Base-by-base conservation (phyloP, 2,113 vertebrate species). In the Hippoglossus stenolepis region DNA sequence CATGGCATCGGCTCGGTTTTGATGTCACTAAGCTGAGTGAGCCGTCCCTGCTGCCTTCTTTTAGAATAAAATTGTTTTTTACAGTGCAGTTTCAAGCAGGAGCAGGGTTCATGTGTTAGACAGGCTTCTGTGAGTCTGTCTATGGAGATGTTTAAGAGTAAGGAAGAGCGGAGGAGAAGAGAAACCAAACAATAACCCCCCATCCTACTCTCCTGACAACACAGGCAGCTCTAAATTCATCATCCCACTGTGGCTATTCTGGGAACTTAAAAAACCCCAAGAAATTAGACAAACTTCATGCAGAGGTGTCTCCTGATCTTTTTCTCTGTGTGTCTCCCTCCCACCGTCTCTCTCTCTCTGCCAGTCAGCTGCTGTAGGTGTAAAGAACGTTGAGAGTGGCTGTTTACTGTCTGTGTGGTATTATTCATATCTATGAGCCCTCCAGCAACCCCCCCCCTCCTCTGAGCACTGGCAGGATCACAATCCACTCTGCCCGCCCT, bases 311-410 rank as follows among this genome's bases (percentile, higher is more conserved):
- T 82, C 66, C 70, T 82, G 62, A 57, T 86, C 66, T 73, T 85
- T 66, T 75, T 43, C 57, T 70, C 26, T 73, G 15, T 77, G 43
- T 77, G 53, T 85, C 58, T 75, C 65, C 65, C 62, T 54, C 66
- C 63, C 76, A 65, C 68, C 47, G 57, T 65, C 74, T 49, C 11
- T 65, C 74, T 49, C 11, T 61, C 63, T 82, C 75, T 87, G 75
- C 75, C 85, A 84, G 66, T 89, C 87, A 47, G 75, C 72, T 77
- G 75, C 79, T 83, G 90, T 88, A 87, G 90, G 88, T 87, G 92
- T 90, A 80, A 54, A 60, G 71, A 77, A 77, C 71, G 45, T 79
- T 82, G 78, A 85, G 71, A 89, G 85, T 67, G 84, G 70, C 77
- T 91, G 85, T 90, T 93, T 86, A 88, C 84, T 87, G 87, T 84